phyloP scores from a whole-genome alignment of 2,113 vertebrate genomes.

The Polypterus senegalus region DNA sequence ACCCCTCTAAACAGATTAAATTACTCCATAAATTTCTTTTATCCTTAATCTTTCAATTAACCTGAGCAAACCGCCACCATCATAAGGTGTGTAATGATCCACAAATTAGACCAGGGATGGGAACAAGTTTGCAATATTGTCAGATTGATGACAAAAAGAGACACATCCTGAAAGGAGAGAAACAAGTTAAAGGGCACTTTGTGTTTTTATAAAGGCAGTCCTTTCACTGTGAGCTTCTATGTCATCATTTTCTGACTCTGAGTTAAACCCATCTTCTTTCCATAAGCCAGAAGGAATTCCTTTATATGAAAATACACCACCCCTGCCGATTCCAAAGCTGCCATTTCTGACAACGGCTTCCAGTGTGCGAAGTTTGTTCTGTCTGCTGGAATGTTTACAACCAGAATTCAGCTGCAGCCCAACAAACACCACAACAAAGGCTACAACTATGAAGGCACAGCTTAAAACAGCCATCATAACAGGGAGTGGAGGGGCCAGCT shows the following conservation, averaged over 20 bases:
- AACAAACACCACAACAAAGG: slow-evolving; percentile 73
- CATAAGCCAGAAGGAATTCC: slow-evolving; percentile 81
- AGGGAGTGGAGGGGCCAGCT: slow-evolving; percentile 48
- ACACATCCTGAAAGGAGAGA: slow-evolving; percentile 7
- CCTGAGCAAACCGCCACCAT: too few relatives aligned
- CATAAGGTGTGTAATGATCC: neutral
- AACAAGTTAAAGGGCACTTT: slow-evolving; percentile 87
- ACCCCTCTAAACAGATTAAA: too few relatives aligned
- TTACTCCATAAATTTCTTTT: too few relatives aligned
- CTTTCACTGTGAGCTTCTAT: slow-evolving; percentile 75
- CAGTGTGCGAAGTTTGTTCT: slow-evolving; percentile 65
- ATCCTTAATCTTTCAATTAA: too few relatives aligned
- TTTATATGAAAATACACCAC: slow-evolving; percentile 74
- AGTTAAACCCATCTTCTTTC: slow-evolving; percentile 69
- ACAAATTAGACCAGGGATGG: neutral
- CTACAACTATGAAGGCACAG: slow-evolving; percentile 72
- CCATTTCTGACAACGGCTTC: slow-evolving; percentile 37
- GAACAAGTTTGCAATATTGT: neutral
- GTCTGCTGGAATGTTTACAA: slow-evolving; percentile 43
- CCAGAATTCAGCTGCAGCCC: slow-evolving; percentile 77
- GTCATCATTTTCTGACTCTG: slow-evolving; percentile 80
- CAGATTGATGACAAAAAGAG: slow-evolving; percentile 13
- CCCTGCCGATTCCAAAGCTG: slow-evolving; percentile 34
- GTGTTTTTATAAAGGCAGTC: slow-evolving; percentile 97
- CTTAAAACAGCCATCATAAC: slow-evolving; percentile 69